Conservation (phyloP, 2,888 invertebrate genomes). For the Dynastes tityus region DNA sequence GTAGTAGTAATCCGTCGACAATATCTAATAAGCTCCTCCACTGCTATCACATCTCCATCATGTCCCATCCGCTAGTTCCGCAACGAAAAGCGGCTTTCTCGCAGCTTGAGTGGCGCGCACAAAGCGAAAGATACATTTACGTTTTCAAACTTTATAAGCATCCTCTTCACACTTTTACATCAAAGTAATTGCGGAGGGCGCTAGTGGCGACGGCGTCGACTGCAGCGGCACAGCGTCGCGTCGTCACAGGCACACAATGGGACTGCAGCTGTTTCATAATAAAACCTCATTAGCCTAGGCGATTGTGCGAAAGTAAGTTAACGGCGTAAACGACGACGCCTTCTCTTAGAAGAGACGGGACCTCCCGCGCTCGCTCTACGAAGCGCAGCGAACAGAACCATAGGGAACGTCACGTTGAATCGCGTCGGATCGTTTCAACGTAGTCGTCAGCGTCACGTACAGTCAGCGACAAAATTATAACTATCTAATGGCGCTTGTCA, state of each 20-base stretch:
- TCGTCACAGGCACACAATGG: constrained; percentile 21
- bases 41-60: background rate
- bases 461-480: too few species aligned
- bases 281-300: constrained; percentile 49
- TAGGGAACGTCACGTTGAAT: constrained; percentile 59
- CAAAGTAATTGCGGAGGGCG: constrained; percentile 44
- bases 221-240: too few species aligned
- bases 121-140: constrained; percentile 33
- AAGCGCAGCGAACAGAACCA: too few species aligned
- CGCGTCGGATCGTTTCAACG: constrained; percentile 48
- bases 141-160: constrained; percentile 39
- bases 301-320: constrained; percentile 49
- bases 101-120: background rate
- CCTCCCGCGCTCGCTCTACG: background rate
- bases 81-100: background rate
- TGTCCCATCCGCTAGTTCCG: background rate
- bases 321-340: constrained; percentile 35
- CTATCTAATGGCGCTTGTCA: too few species aligned
- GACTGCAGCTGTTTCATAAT: constrained; percentile 49
- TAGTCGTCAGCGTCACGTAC: too few species aligned
- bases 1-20: background rate
- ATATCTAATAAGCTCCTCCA: background rate
- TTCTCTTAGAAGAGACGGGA: constrained; percentile 17
- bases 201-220: constrained; percentile 19
- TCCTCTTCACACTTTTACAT: constrained; percentile 44